phyloP scores from a whole-genome alignment of 1,140 invertebrate genomes.

The Glossosoma conforme region DNA sequence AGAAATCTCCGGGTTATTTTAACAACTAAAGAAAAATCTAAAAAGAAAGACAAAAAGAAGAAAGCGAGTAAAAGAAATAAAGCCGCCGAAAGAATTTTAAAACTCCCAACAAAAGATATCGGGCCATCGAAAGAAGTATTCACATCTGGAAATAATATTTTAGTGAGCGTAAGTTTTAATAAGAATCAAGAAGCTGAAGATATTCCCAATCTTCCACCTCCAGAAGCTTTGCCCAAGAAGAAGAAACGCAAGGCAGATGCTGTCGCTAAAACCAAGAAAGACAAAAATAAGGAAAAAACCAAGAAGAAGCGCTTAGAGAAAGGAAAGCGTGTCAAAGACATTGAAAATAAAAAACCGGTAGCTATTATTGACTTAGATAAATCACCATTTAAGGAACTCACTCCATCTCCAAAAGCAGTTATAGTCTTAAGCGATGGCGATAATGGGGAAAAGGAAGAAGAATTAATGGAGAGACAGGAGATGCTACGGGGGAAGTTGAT shows the following conservation, averaged over 20 bases:
- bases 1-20: constrained; percentile 37
- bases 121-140: constrained; percentile 83
- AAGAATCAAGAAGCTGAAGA: constrained; percentile 59
- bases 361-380: constrained; percentile 80
- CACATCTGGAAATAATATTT: constrained; percentile 85
- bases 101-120: constrained; percentile 43
- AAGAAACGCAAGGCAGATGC: constrained; percentile 47
- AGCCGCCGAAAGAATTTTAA: constrained; percentile 42
- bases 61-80: constrained; percentile 53
- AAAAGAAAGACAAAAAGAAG: constrained; percentile 51
- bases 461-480: constrained; percentile 35
- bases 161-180: constrained; percentile 87
- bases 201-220: constrained; percentile 39
- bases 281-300: constrained; percentile 40
- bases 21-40: constrained; percentile 39
- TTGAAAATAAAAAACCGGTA: constrained; percentile 63
- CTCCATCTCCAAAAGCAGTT: constrained; percentile 71
- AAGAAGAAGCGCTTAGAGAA: constrained; percentile 47
- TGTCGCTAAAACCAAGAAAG: constrained; percentile 47
- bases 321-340: constrained; percentile 48
- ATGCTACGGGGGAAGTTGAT: constrained; percentile 30
- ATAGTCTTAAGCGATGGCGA: constrained; percentile 80
- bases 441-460: constrained; percentile 50
- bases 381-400: constrained; percentile 75
- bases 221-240: constrained; percentile 36